Percentiles rank a stretch among this genome's conserved stretches.
These are phyloP conservation scores for Notodonta ziczac DNA, from an alignment of 2,888 invertebrate genomes.

Conservation along the genomic window DNA sequence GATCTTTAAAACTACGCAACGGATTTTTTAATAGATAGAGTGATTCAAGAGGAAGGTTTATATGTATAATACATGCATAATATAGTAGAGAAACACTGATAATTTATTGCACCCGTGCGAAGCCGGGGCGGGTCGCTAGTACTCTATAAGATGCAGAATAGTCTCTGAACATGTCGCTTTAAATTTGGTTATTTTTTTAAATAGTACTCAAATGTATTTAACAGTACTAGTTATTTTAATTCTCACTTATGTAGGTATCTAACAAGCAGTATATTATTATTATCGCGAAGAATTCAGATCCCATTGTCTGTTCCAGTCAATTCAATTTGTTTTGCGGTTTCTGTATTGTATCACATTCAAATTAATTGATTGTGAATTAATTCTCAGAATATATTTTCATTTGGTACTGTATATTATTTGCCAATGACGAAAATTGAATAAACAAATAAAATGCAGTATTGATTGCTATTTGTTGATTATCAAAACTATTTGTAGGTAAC, in stretches of 20 bases:
- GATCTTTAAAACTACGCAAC: no score
- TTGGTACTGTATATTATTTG: background rate
- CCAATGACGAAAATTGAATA: background rate
- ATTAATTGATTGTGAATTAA: conserved; percentile 1
- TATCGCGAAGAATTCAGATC: background rate
- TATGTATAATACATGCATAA: no score
- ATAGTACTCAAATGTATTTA: no score
- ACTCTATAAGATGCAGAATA: no score
- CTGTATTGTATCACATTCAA: background rate
- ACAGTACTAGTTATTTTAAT: background rate
- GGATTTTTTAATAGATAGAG: no score
- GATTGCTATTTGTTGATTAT: conserved; percentile 49
- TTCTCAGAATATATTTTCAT: background rate
- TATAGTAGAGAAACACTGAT: no score
- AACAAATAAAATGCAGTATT: conserved; percentile 46
- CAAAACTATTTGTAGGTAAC: conserved; percentile 54
- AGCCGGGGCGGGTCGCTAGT: no score
- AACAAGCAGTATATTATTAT: background rate
- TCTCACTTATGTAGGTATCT: background rate
- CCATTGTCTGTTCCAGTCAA: conserved; percentile 1
- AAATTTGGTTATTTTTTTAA: no score
- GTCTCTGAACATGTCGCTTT: no score
- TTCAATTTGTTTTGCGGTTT: conserved; percentile 2
- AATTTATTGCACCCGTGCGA: no score
- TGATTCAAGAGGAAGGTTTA: no score